Percentiles rank a stretch among this genome's conserved stretches.
Conservation (phyloP, 2,797 vertebrate species). For the Halcyon smyrnensis region DNA sequence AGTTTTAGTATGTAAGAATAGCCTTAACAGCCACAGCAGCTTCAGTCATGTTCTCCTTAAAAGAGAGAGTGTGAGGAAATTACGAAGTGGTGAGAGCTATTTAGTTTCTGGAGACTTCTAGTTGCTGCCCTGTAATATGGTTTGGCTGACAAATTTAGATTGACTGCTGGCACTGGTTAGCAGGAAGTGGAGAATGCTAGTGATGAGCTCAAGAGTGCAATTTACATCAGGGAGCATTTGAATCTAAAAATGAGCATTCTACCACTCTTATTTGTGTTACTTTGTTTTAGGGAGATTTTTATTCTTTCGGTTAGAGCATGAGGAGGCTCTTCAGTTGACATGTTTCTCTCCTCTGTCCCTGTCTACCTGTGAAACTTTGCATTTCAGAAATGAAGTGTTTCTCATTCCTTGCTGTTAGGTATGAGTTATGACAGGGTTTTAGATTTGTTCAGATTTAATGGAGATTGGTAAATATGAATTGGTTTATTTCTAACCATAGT, state of each 20-base stretch:
- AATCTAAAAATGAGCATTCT: background rate
- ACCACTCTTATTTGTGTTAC: background rate
- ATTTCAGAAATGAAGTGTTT: background rate
- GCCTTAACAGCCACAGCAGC: background rate
- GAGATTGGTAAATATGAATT: background rate
- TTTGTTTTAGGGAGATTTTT: background rate
- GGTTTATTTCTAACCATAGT: background rate
- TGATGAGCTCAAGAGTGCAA: background rate
- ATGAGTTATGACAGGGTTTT: conserved; percentile 15
- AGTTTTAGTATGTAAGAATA: background rate
- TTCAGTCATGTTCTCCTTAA: background rate
- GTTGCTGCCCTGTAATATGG: background rate
- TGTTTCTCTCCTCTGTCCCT: background rate
- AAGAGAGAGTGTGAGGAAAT: background rate
- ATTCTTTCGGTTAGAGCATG: background rate
- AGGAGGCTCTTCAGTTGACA: background rate
- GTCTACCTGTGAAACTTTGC: background rate
- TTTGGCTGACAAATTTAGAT: conserved; percentile 5
- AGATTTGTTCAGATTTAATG: background rate
- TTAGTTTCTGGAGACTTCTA: conserved; percentile 55
- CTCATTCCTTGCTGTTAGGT: background rate
- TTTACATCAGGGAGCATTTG: background rate
- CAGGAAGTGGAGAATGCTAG: background rate
- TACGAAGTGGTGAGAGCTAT: background rate
- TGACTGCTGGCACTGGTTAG: background rate